Conservation (phyloP, 2,797 vertebrate species). For the Pipistrellus nathusii region DNA sequence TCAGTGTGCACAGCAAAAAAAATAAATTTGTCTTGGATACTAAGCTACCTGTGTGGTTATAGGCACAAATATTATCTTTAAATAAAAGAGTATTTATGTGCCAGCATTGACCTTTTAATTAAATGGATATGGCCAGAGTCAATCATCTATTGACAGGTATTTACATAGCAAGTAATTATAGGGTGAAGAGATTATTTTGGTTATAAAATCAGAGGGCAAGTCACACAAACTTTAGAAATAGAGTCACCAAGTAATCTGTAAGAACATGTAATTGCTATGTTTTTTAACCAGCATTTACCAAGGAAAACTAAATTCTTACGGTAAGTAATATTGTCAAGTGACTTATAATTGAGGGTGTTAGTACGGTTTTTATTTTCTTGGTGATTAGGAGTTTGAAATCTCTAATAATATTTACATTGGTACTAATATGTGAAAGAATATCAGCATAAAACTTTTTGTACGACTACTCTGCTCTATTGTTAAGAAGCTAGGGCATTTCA, state of each 20-base stretch:
- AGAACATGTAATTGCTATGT: slow-evolving; percentile 77
- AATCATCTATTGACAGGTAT: slow-evolving; percentile 77
- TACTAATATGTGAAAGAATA: slow-evolving; percentile 33
- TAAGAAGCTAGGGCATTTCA: not conserved
- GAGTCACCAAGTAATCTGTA: slow-evolving; percentile 68
- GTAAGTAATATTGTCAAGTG: slow-evolving; percentile 33
- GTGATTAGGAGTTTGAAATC: slow-evolving; percentile 51
- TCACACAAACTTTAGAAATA: slow-evolving; percentile 74
- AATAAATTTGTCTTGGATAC: slow-evolving; percentile 78
- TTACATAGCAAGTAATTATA: slow-evolving; percentile 79
- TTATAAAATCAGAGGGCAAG: slow-evolving; percentile 78
- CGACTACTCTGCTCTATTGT: not conserved
- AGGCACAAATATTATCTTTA: slow-evolving; percentile 81
- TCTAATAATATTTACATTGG: slow-evolving; percentile 30
- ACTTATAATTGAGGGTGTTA: slow-evolving; percentile 27
- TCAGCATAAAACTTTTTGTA: not conserved
- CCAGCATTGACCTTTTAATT: slow-evolving; percentile 81
- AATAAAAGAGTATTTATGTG: slow-evolving; percentile 82
- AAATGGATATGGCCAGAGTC: slow-evolving; percentile 76
- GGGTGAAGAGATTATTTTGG: slow-evolving; percentile 72
- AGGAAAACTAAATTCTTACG: slow-evolving; percentile 68
- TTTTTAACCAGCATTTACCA: slow-evolving; percentile 63
- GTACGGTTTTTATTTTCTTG: slow-evolving; percentile 63
- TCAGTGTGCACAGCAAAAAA: slow-evolving; percentile 65
- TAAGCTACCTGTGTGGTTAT: slow-evolving; percentile 73